Evolutionary conservation across 2,113 vertebrate species (phyloP).

Genomic region (mouse (Mus musculus)): DNA sequence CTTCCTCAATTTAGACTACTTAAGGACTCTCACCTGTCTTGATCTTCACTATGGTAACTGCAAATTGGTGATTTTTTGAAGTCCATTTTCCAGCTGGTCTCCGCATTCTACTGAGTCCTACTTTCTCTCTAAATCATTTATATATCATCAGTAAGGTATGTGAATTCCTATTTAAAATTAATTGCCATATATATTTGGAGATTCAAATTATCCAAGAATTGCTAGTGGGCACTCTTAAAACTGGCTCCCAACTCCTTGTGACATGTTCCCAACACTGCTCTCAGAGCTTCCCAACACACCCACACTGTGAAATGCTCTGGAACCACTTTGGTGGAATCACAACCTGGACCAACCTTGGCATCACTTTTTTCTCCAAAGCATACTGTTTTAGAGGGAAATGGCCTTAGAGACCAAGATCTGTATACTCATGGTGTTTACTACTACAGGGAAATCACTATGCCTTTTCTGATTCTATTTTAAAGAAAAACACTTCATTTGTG

Average conservation of each 20-base stretch:
- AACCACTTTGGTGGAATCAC: background rate
- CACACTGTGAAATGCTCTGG: background rate
- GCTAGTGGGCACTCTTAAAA: constrained; percentile 27
- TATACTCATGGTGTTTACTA: background rate
- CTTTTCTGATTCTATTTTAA: background rate
- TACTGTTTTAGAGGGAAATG: background rate
- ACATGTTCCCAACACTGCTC: background rate
- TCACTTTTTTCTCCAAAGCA: background rate
- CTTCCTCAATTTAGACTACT: constrained; percentile 41
- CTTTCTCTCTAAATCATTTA: background rate
- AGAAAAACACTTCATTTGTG: constrained; percentile 12
- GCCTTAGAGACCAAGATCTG: background rate
- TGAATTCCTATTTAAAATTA: constrained; percentile 28
- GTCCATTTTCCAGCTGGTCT: constrained; percentile 8
- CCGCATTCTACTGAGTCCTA: background rate
- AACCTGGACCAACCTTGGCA: background rate
- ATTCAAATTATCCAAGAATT: constrained; percentile 2
- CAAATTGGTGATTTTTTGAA: constrained; percentile 40
- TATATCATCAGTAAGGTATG: constrained; percentile 17
- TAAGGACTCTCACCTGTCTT: constrained; percentile 8
- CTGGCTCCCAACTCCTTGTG: background rate
- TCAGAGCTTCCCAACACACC: background rate
- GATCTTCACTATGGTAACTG: background rate
- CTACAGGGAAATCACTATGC: background rate
- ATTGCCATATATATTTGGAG: background rate